These are phyloP conservation scores for Branchinecta lynchi DNA, from an alignment of 1,140 invertebrate genomes.

Conservation along the genomic window DNA sequence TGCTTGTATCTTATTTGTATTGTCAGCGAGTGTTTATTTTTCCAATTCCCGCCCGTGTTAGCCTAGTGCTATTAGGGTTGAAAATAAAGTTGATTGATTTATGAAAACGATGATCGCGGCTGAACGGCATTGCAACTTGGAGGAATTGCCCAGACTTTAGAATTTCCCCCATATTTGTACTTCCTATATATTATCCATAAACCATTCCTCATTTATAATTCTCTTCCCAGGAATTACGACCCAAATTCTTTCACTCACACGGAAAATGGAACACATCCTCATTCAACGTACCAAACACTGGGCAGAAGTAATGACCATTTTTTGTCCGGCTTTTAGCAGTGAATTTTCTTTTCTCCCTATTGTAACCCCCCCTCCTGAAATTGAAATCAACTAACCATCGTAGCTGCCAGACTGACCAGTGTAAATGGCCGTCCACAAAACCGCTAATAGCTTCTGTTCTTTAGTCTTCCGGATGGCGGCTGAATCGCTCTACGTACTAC, in stretches of 20 bases:
- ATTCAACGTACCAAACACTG: too few species aligned
- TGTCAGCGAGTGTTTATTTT: too few species aligned
- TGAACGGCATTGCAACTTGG: too few species aligned
- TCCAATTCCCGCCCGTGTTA: too few species aligned
- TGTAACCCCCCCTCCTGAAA: conserved; percentile 3
- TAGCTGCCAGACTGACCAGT: not conserved
- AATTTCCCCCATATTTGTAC: conserved; percentile 9
- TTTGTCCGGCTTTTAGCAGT: not conserved
- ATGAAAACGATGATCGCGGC: too few species aligned
- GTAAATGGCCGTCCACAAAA: conserved; percentile 8
- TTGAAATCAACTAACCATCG: not conserved
- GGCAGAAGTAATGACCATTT: not conserved
- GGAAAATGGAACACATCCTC: too few species aligned
- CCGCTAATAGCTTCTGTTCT: conserved; percentile 25
- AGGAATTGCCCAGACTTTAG: too few species aligned
- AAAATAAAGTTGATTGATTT: too few species aligned
- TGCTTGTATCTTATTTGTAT: too few species aligned
- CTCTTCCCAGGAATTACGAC: not conserved
- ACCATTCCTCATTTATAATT: not conserved
- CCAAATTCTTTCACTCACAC: not conserved
- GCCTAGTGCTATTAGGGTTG: too few species aligned
- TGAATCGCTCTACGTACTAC: conserved; percentile 88
- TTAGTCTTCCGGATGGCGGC: conserved; percentile 81
- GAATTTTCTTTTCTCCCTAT: not conserved
- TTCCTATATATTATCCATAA: not conserved